Evolutionary conservation across 2,888 invertebrate genomes (phyloP), one percentile per base, ranked within the genome.

Genomic region (Phortica okadai): DNA sequence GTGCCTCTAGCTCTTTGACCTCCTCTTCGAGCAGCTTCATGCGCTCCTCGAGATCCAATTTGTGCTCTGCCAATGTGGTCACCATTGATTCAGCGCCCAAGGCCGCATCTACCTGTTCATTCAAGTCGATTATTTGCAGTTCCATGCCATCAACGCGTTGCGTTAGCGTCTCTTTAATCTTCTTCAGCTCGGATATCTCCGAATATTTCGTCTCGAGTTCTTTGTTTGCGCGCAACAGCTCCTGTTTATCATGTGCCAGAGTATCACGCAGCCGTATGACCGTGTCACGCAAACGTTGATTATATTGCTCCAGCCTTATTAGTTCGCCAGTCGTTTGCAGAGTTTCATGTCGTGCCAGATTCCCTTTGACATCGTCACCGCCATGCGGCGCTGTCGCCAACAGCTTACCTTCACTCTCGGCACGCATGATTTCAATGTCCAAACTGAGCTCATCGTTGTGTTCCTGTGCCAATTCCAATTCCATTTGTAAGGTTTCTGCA

Each of bases 1-100:
- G 91, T 0, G 96, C 97, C 91, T 97, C 98, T 84, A 98, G 92
- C 90, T 99, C 99, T 5, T 95, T 93, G 0, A 99, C 97, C 84
- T 97, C 97, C 89, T 99, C 98, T 86, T 97, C 96, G 74, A 99
- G 91, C 83, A 97, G 95, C 73, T 94, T 94, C 0, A 95, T 96
- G 92, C 95, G 95, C 86, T 99, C 99, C 91, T 99, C 99, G 77
- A 99, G 92, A 25, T 95, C 95, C 92, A 99, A 94, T 91, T 99
- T 99, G 89, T 96, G 95, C 84, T 97, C 97, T 0, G 98, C 97
- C 74, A 99, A 92, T 82, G 96, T 95, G 84, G 98, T 98, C 1
- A 99, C 98, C 98, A 99, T 99, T 91, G 99, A 98, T 91, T 99
- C 99, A 0, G 99, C 97, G 0, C 99, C 99, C 50, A 99, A 93